Evolutionary conservation across 2,113 vertebrate species (phyloP), one percentile per base, ranked within the genome.

Genomic region (Sceloporus undulatus): DNA sequence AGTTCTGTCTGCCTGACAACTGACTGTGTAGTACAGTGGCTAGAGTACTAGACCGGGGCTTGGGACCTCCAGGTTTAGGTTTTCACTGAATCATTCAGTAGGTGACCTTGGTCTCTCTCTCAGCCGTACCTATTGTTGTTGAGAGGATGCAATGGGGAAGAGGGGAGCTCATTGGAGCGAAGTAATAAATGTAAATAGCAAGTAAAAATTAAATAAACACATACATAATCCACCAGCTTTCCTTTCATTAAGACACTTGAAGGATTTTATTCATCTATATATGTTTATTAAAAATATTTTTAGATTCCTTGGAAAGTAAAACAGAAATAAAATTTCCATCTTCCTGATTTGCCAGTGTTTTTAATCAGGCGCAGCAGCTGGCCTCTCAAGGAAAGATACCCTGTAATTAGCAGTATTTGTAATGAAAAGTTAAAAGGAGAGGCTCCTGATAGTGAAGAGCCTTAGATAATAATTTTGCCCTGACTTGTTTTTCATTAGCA

Each of bases 331-430:
- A 74, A 87, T 91, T 76, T 92, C 86, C 82, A 83, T 4, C 4
- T 80, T 90, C 82, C 70, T 87, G 73, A 54, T 85, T 93, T 85
- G 83, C 90, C n/a, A 80, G 18, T 79, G 79, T 91, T 91, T 82
- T 89, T 92, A 89, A 93, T 59, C 25, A 93, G 86, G 80, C 42
- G 34, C 29, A 93, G 89, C 92, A 93, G 81, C 92, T 92, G 86
- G 18, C 86, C 88, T 94, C 86, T 92, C 4, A 19, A 92, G 88
- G 88, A 87, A 10, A 90, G 56, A 91, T 93, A 86, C 1, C 38
- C 76, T 90, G 21, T 85, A 79, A 91, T 92, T 88, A 89, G 76
- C 80, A 83, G 78, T 92, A 94, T 94, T 91, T 92, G 79, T 91
- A 90, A 86, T 83, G 59, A 93, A 92, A 90, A 88, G 90, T 89